These are phyloP conservation scores for Galeruca laticollis DNA, from an alignment of 2,888 invertebrate species.

Conservation along the genomic window DNA sequence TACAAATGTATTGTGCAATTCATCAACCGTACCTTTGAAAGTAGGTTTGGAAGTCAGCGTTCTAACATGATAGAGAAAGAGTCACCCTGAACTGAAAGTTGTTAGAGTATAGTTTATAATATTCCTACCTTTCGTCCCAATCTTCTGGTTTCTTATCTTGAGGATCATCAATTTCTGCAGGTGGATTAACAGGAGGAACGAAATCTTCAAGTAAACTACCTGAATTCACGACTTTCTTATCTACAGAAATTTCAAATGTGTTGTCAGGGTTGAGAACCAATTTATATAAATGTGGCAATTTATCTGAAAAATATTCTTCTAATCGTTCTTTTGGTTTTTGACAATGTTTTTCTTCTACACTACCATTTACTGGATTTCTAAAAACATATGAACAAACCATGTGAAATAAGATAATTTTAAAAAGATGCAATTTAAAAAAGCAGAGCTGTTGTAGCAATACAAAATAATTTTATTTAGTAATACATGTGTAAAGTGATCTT, in stretches of 20 bases:
- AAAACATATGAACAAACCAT: no score
- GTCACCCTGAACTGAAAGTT: not conserved
- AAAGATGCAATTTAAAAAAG: no score
- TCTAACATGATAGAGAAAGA: not conserved
- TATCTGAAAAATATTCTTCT: slow-evolving; percentile 91
- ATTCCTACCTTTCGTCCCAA: slow-evolving; percentile 85
- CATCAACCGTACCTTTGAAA: not conserved
- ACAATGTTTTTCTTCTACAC: slow-evolving; percentile 94
- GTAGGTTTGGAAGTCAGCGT: no score
- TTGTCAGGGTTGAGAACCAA: slow-evolving; percentile 84
- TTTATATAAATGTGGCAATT: slow-evolving; percentile 90
- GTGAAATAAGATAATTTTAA: not conserved
- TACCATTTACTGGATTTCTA: slow-evolving; percentile 90
- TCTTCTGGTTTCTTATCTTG: slow-evolving; percentile 86
- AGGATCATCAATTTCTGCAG: slow-evolving; percentile 93
- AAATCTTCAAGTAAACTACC: slow-evolving; percentile 92
- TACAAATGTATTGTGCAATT: not conserved
- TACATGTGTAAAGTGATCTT: no score
- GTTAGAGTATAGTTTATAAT: not conserved
- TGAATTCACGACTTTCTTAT: slow-evolving; percentile 85
- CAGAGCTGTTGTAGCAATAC: no score
- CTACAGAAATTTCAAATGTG: slow-evolving; percentile 83
- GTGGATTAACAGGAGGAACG: slow-evolving; percentile 94
- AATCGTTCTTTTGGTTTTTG: slow-evolving; percentile 89
- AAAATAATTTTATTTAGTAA: no score